These are phyloP conservation scores for Phytoseiulus persimilis DNA, from an alignment of 2,888 invertebrate species.

Conservation along the genomic window DNA sequence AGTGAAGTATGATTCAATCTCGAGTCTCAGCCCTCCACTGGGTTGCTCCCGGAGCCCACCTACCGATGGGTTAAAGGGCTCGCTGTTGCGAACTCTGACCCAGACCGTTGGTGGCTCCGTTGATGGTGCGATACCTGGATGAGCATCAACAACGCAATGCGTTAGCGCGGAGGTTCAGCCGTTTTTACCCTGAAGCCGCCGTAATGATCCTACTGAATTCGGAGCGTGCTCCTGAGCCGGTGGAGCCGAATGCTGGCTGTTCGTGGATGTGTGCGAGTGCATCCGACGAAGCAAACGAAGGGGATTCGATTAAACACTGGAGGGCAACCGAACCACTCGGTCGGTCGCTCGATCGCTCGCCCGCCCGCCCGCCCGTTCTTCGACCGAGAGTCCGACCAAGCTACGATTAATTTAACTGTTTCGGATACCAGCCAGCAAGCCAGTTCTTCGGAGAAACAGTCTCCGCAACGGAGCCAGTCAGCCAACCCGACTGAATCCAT, in stretches of 20 bases:
- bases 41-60: no score
- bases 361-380: neutral
- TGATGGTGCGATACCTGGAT: no score
- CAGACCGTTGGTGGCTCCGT: no score
- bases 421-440: slow-evolving; percentile 5
- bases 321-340: neutral
- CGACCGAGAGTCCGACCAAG: neutral
- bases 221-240: neutral
- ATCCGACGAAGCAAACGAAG: neutral
- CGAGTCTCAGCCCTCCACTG: no score
- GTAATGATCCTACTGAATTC: neutral
- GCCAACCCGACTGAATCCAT: neutral
- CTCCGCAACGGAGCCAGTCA: neutral
- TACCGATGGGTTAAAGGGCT: no score
- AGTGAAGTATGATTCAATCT: no score
- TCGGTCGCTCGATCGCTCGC: no score
- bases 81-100: no score
- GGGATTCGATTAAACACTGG: neutral
- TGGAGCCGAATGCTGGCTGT: neutral
- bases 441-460: neutral
- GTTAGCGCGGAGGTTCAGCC: neutral
- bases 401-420: slow-evolving; percentile 39
- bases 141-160: neutral
- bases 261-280: neutral
- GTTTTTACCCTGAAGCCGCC: neutral